phyloP scores from a whole-genome alignment of 1,140 invertebrate genomes.

The Drosophila willistoni region DNA sequence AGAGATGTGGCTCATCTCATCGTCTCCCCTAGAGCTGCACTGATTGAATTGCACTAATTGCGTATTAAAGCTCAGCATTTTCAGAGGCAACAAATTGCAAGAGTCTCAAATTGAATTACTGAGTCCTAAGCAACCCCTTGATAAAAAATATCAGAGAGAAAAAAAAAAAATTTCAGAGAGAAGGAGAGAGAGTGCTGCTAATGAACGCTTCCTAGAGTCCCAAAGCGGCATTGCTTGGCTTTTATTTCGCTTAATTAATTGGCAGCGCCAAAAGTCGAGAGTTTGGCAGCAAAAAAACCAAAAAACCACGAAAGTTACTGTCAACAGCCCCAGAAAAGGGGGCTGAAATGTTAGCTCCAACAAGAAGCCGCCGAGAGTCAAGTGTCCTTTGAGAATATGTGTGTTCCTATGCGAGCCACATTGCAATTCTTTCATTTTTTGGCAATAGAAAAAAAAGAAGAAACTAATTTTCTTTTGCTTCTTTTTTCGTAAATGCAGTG shows the following conservation, averaged over 20 bases:
- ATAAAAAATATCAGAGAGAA: not conserved
- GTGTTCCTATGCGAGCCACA: constrained; percentile 51
- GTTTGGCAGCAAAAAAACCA: constrained; percentile 2
- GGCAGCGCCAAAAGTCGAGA: constrained; percentile 66
- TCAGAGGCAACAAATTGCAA: constrained; percentile 65
- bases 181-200: constrained; percentile 35
- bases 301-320: constrained; percentile 49
- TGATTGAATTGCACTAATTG: constrained; percentile 81
- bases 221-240: constrained; percentile 58
- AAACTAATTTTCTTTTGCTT: constrained; percentile 62
- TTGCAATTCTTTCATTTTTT: constrained; percentile 81
- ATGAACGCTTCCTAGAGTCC: constrained; percentile 54
- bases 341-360: constrained; percentile 36
- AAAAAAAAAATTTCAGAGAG: not conserved
- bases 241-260: constrained; percentile 82
- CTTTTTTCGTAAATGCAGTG: constrained; percentile 28
- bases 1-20: not conserved
- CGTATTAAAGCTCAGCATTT: constrained; percentile 74
- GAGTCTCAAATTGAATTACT: constrained; percentile 68
- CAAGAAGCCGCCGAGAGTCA: constrained; percentile 63
- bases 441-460: constrained; percentile 58
- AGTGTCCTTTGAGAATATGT: constrained; percentile 78
- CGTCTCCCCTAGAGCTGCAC: constrained; percentile 52
- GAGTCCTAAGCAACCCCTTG: constrained; percentile 31
- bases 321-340: constrained; percentile 55